Conservation (phyloP, 2,888 invertebrate species). For the Hartigia nigra region DNA sequence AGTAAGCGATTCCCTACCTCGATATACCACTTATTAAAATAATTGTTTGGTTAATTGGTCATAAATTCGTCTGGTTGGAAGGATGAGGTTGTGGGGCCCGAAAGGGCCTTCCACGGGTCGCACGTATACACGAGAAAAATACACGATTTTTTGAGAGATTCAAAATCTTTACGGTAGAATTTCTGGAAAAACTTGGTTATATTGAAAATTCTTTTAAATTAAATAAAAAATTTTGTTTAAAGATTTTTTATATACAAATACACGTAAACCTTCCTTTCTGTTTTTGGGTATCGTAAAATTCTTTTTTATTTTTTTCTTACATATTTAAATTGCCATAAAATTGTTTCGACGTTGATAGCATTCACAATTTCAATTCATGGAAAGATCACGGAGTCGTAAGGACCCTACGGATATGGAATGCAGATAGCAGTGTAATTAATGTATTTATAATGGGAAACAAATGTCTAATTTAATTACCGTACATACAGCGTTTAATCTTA, state of each 20-base stretch:
- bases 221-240: background rate
- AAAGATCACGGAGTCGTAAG: background rate
- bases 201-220: background rate
- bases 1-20: slow-evolving; percentile 25
- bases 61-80: slow-evolving; percentile 23
- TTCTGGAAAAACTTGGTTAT: background rate
- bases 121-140: background rate
- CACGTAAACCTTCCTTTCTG: background rate
- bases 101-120: background rate
- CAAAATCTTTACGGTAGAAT: background rate
- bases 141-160: background rate
- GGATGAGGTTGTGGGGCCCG: background rate
- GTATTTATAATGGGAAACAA: background rate
- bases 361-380: background rate
- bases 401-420: background rate
- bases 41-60: slow-evolving; percentile 27
- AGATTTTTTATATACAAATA: background rate
- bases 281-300: background rate
- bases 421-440: slow-evolving; percentile 1
- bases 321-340: background rate
- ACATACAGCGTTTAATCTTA: background rate
- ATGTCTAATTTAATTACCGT: background rate
- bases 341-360: background rate
- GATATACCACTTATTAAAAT: slow-evolving; percentile 28
- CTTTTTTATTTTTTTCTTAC: background rate